Base-by-base conservation (phyloP, 1,140 invertebrate genomes). In the Aphelenchoides fujianensis region DNA sequence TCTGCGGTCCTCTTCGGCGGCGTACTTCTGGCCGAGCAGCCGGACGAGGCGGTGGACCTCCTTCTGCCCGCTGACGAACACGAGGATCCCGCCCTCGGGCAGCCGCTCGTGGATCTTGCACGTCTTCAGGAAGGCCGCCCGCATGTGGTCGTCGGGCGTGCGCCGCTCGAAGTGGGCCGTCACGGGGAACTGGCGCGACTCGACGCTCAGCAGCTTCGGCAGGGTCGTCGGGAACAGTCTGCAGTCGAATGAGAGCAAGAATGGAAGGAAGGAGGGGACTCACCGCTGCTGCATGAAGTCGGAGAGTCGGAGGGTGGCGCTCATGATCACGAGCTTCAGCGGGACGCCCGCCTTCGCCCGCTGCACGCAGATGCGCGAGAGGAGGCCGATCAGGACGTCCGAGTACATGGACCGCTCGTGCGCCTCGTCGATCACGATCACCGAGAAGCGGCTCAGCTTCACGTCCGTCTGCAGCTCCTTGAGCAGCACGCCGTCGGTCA, bases 401-500 rank as follows among this genome's bases (percentile, higher is more conserved):
- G 93, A 97, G 90, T 77, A 94, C 28, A 90, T 91, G 89, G 89
- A 90, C 16, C 97, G 88, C 85, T 99, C 97, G 84, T 99, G 97
- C 35, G 96, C 97, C 87, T 99, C 97, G 84, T 99, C 97, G 55
- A 99, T 89, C 71, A 99, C 93, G 28, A 99, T 91, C 0, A 94
- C 94, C 0, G 93, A 94, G 86, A 98, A 99, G 74, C 92, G 92
- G 28, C 86, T 90, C 0, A 98, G 85, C 9, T 95, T 86, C 80
- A 95, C 94, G 85, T 98, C 95, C 86, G 89, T 82, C 75, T 88
- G 86, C 53, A 89, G 84, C 83, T 90, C 89, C 86, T 96, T 97
- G 3, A 99, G 85, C 2, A 99, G 86, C 2, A 99, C 94, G 86
- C 96, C 96, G 87, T 99, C 96, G n/a, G 97, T 99, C 94, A 99